Conservation (phyloP, 2,113 vertebrate species). For the Ahaetulla prasina region DNA sequence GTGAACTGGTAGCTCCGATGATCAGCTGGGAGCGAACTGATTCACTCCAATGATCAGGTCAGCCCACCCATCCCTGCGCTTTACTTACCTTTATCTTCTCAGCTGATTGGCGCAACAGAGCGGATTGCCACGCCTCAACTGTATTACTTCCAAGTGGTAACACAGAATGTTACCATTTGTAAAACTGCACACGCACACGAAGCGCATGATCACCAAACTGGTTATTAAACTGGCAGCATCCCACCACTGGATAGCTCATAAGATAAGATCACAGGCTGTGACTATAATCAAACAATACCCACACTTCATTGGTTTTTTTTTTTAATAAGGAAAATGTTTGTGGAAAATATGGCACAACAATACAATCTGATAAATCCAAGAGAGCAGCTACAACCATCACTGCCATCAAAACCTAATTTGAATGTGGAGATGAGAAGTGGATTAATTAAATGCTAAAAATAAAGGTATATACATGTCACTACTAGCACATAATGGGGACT, state of each 20-base stretch:
- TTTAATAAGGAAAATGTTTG: not conserved
- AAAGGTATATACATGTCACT: slow-evolving; percentile 7
- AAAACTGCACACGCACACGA: no score
- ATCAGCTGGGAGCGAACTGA: no score
- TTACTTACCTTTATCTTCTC: no score
- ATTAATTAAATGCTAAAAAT: slow-evolving; percentile 11
- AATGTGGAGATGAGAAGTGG: slow-evolving; percentile 19
- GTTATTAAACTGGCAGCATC: no score
- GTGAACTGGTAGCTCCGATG: no score
- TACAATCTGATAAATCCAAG: slow-evolving; percentile 2
- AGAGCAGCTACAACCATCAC: not conserved
- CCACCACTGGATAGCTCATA: not conserved
- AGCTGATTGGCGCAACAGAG: no score
- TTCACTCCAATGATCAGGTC: no score
- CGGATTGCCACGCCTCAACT: no score
- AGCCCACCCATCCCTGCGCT: no score
- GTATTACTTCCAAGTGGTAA: no score
- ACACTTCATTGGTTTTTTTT: not conserved
- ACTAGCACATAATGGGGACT: slow-evolving; percentile 13
- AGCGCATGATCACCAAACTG: no score
- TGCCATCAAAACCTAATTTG: not conserved
- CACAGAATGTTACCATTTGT: no score
- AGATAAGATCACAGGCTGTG: not conserved
- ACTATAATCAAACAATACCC: rapidly evolving
- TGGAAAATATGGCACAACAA: slow-evolving; percentile 13